phyloP scores from a whole-genome alignment of 53 echinoderm and acorn worm genomes.

The Luidia sarsii region DNA sequence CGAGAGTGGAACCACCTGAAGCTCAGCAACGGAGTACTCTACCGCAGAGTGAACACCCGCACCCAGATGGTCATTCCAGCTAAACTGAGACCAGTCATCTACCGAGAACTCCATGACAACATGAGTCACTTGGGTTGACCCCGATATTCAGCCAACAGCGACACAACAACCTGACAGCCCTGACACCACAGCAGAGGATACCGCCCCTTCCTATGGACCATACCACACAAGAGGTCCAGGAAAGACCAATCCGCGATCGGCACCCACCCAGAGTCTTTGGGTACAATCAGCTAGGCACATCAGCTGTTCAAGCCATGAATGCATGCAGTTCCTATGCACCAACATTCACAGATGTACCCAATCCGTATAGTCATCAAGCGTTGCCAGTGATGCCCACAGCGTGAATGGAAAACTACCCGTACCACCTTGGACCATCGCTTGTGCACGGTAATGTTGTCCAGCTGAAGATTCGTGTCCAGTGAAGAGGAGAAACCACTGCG shows the following conservation, averaged over 20 bases:
- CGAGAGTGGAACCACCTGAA: slow-evolving; percentile 58
- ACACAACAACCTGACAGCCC: not conserved
- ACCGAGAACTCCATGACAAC: slow-evolving; percentile 38
- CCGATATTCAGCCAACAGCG: not conserved
- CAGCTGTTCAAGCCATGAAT: not conserved
- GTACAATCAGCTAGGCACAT: not conserved
- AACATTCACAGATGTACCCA: not conserved
- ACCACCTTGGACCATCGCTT: not conserved
- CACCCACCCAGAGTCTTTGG: not conserved
- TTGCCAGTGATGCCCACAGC: not conserved
- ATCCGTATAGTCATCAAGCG: not conserved
- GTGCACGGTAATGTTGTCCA: not conserved
- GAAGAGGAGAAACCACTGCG: slow-evolving; percentile 11
- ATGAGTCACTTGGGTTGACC: slow-evolving; percentile 52
- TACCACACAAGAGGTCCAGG: not conserved
- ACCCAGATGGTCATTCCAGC: slow-evolving; percentile 26
- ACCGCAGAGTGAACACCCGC: slow-evolving; percentile 24
- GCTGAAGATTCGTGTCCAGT: not conserved
- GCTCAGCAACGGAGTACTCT: slow-evolving; percentile 39
- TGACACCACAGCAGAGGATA: slow-evolving; percentile 2
- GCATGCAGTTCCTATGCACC: not conserved
- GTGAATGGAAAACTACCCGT: not conserved
- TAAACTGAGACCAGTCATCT: not conserved
- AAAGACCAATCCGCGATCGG: not conserved
- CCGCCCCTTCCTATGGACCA: not conserved